Evolutionary conservation across 2,797 vertebrate genomes (phyloP), one percentile per base, ranked within the genome.

Genomic region (Botia kubotai): DNA sequence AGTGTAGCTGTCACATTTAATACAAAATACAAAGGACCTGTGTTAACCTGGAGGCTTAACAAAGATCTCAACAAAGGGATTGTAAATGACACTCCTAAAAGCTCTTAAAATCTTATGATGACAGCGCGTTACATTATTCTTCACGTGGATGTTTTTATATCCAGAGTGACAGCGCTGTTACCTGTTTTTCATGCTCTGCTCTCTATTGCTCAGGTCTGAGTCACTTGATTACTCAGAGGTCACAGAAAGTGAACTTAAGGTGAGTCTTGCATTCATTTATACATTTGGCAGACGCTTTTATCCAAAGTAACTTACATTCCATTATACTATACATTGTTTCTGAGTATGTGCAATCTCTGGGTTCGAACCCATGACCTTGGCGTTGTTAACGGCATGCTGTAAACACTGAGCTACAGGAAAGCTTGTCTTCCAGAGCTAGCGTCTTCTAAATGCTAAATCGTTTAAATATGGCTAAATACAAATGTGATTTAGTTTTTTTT

Each of bases 61-160:
- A 55, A 72, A 57, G 33, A 17, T 4, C 48, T 52, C 50, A 53
- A 53, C 50, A 53, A 52, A n/a, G 17, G n/a, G 1, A 14, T 33
- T 43, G 17, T 14, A 33, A 72, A 72, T 50, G 29, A 33, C 26
- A n/a, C 29, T 21, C 52, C 53, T 13, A 6, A 70, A 33, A 8
- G 16, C 50, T 36, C 6, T 72, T 16, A 58, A 58, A 36, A 60
- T 23, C 13, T 5, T 43, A 21, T 11, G 1, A 63, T 63, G 23
- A 63, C 16, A 65, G 29, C 33, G 2, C 8, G 10, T 65, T 10
- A 36, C 29, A 65, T 8, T 8, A 65, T 36, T 17, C 6, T 65
- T n/a, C 3, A 63, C 17, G 13, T 29, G 13, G 19, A 36, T 4
- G n/a, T 80, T 77, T 74, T 77, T 33, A 73, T 83, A 81, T 53